Evolutionary conservation across 2,113 vertebrate species (phyloP), one percentile per base, ranked within the genome.

Genomic region (Nibea albiflora): DNA sequence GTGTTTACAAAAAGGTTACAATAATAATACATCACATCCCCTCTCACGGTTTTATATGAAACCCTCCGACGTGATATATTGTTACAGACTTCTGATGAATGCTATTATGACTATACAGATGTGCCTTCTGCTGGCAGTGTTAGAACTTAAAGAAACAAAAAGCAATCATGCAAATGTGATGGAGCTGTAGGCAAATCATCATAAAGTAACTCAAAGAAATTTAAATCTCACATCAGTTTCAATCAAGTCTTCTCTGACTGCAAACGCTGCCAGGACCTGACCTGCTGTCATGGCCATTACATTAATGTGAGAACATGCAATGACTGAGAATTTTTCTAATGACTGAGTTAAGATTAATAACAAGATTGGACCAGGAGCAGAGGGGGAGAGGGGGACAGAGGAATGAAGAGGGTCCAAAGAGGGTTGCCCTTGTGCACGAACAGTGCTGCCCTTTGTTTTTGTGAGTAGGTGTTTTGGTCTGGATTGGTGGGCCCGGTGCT

Each of bases 391-490:
- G 76, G 73, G 85, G 85, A 87, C 70, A 71, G 78, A 92, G 78
- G 86, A 89, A 89, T 87, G 87, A 78, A 82, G 83, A 81, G 68
- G 52, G 61, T 73, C 76, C 47, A 73, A n/a, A 92, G 83, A 95
- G 89, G 81, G 85, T 85, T 91, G 78, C 84, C 88, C 90, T 95
- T 95, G 94, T 95, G 76, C 68, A 57, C 61, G 60, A 91, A 96
- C 95, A 96, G 76, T 91, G 73, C 50, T 68, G 75, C 49, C 68
- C 85, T 88, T 95, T 95, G 94, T 96, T 70, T 56, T 57, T 16
- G 46, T 28, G 88, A 91, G 94, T 92, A 95, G 95, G 95, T 95
- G 95, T 95, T 93, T 91, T 85, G 89, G 91, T 90, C 90, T 87
- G 89, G 90, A 92, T 93, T 85, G 92, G 92, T 91, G 90, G 93